phyloP scores from a whole-genome alignment of 2,797 vertebrate genomes.

The Onychomys torridus region DNA sequence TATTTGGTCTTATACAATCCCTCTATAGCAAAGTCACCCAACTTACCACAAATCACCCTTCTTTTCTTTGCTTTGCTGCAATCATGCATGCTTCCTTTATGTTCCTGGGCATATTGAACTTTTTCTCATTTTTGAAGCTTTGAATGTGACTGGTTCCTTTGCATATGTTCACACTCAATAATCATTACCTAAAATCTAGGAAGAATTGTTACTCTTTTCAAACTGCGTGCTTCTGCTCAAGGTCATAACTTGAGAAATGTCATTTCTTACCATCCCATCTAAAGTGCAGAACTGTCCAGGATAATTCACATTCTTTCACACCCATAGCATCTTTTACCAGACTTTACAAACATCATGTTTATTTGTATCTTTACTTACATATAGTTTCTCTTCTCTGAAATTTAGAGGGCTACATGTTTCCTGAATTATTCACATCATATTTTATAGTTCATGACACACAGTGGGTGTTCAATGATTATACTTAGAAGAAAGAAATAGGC shows the following conservation, averaged over 20 bases:
- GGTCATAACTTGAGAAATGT: not conserved
- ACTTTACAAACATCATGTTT: not conserved
- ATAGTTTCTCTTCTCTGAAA: not conserved
- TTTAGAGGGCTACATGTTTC: not conserved
- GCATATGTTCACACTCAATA: not conserved
- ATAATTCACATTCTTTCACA: rapidly evolving
- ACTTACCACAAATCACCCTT: not conserved
- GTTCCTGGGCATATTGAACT: not conserved
- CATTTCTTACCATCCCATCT: not conserved
- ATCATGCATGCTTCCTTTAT: not conserved
- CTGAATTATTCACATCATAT: not conserved
- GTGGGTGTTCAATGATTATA: not conserved
- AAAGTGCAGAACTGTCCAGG: not conserved
- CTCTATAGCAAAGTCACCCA: not conserved
- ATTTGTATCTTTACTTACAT: not conserved
- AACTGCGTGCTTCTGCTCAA: not conserved
- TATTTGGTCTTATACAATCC: too few relatives aligned
- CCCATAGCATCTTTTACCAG: not conserved
- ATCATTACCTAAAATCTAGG: not conserved
- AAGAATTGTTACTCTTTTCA: not conserved
- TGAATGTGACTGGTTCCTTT: not conserved
- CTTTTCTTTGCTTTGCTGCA: not conserved
- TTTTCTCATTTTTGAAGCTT: conserved; percentile 18
- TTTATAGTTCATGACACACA: not conserved
- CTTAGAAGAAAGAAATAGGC: not conserved